phyloP scores from a whole-genome alignment of 1,140 invertebrate genomes.

The Lasioglossum baleicum region DNA sequence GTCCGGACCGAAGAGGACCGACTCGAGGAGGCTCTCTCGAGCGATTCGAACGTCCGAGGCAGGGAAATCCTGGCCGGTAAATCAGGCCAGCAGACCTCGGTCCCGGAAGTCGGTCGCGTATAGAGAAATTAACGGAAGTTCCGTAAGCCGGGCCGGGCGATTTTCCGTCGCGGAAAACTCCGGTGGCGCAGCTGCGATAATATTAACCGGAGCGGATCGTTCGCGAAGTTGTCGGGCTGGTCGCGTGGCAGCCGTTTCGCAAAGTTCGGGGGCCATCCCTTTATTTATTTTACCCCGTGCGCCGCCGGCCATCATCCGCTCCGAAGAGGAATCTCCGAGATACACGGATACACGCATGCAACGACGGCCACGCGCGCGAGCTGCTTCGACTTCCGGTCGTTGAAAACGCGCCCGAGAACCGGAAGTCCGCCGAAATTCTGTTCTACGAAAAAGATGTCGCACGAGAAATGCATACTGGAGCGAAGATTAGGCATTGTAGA shows the following conservation, averaged over 20 bases:
- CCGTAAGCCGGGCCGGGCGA: constrained; percentile 7
- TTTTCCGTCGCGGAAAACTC: constrained; percentile 15
- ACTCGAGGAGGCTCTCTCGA: not conserved
- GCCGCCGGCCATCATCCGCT: constrained; percentile 51
- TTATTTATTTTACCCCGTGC: constrained; percentile 56
- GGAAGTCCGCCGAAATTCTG: no score
- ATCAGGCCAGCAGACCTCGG: constrained; percentile 8
- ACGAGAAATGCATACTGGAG: no score
- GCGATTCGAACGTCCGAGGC: not conserved
- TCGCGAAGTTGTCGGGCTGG: not conserved
- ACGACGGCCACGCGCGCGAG: no score
- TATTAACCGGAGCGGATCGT: constrained; percentile 5
- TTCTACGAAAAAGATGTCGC: no score
- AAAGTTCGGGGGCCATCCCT: constrained; percentile 11
- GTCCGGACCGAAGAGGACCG: no score
- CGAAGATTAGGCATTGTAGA: no score
- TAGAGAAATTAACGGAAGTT: constrained; percentile 33
- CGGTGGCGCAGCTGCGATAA: constrained; percentile 37
- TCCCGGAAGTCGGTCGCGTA: not conserved
- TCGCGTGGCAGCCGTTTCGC: constrained; percentile 25
- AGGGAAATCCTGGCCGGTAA: not conserved
- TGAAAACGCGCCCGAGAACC: no score
- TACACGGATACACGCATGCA: not conserved
- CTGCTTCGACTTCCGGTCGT: no score
- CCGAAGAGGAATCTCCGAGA: constrained; percentile 23